Evolutionary conservation across 2,113 vertebrate species (phyloP).

Genomic region (Leptobrachium leishanense): DNA sequence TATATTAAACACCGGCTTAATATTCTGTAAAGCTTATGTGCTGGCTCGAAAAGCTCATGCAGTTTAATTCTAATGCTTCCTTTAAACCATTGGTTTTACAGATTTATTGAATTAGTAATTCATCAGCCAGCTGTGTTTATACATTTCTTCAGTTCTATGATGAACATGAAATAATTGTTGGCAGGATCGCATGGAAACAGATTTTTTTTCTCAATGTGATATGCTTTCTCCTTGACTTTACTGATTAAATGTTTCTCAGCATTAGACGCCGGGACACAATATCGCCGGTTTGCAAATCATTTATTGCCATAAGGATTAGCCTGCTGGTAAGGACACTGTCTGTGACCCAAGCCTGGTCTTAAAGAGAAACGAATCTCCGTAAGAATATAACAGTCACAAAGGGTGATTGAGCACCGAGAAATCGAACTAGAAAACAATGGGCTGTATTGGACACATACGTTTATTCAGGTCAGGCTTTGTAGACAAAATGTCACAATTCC

Average conservation of each 20-base stretch:
- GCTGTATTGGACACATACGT: too few species aligned
- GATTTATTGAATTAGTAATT: slow-evolving; percentile 62
- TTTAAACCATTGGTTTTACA: slow-evolving; percentile 57
- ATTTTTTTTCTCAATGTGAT: slow-evolving; percentile 25
- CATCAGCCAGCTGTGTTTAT: slow-evolving; percentile 53
- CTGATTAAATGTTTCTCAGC: slow-evolving; percentile 28
- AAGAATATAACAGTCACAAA: too few species aligned
- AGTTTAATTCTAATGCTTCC: slow-evolving; percentile 56
- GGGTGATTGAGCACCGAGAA: too few species aligned
- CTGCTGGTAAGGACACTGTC: background rate
- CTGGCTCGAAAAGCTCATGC: slow-evolving; percentile 56
- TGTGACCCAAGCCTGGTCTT: background rate
- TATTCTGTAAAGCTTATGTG: slow-evolving; percentile 54
- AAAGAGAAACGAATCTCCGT: background rate
- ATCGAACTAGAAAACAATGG: too few species aligned
- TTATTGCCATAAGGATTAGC: background rate
- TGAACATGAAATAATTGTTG: slow-evolving; percentile 56
- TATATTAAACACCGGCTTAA: slow-evolving; percentile 55
- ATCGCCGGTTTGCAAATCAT: slow-evolving; percentile 49
- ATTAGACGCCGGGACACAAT: slow-evolving; percentile 48
- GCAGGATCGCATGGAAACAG: slow-evolving; percentile 52
- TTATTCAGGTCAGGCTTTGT: too few species aligned
- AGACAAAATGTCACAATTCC: too few species aligned
- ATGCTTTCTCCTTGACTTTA: slow-evolving; percentile 53
- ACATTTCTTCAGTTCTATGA: slow-evolving; percentile 52